Conservation (phyloP, 2,797 vertebrate species). For the Avahi laniger region DNA sequence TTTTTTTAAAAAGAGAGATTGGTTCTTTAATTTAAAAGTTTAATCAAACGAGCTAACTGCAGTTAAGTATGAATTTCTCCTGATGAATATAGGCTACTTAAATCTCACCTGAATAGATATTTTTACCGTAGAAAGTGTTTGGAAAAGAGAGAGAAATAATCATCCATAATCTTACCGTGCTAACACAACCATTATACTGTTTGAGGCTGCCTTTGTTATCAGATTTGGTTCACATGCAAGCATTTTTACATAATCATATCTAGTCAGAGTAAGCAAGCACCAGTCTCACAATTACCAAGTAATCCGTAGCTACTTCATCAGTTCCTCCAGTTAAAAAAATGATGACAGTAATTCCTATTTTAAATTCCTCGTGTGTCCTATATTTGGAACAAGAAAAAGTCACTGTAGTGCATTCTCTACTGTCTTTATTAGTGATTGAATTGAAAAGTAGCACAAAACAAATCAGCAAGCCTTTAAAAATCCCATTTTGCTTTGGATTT, state of each 20-base stretch:
- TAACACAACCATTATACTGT: neutral
- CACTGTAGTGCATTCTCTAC: neutral
- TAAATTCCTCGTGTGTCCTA: neutral
- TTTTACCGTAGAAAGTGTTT: neutral
- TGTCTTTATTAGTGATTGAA: neutral
- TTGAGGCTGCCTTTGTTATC: slow-evolving; percentile 30
- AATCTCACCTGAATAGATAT: slow-evolving; percentile 11
- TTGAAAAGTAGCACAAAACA: slow-evolving; percentile 14
- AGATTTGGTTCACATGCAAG: slow-evolving; percentile 34
- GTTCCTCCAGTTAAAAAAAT: neutral
- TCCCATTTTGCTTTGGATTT: slow-evolving; percentile 18
- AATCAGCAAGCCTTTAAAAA: neutral
- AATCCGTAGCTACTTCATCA: neutral
- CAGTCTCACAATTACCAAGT: neutral
- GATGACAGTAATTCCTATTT: slow-evolving; percentile 25
- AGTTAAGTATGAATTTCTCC: slow-evolving; percentile 29
- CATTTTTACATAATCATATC: slow-evolving; percentile 26
- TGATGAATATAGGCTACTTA: slow-evolving; percentile 16
- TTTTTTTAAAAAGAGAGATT: neutral
- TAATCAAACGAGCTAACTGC: slow-evolving; percentile 16
- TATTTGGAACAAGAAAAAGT: neutral
- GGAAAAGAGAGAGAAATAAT: neutral
- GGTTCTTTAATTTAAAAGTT: slow-evolving; percentile 40
- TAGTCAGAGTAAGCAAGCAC: slow-evolving; percentile 18
- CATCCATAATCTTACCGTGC: neutral